Evolutionary conservation across 2,797 vertebrate genomes (phyloP).

Genomic region (Thunnus albacares): DNA sequence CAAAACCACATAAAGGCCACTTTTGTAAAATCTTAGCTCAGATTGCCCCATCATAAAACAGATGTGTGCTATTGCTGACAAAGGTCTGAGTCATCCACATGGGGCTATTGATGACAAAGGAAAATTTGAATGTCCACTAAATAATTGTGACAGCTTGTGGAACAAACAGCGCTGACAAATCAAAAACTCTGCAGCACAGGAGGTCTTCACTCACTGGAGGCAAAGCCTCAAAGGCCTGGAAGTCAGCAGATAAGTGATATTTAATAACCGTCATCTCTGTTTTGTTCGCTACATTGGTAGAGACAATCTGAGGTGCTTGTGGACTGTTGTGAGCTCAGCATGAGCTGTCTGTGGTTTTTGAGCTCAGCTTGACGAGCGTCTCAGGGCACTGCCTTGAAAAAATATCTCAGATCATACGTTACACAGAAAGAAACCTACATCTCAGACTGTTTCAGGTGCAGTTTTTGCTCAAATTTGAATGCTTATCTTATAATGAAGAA

Average conservation of each 20-base stretch:
- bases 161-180: slow-evolving; percentile 68
- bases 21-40: slow-evolving; percentile 48
- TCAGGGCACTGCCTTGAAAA: slow-evolving; percentile 58
- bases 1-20: slow-evolving; percentile 39
- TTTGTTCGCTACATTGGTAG: slow-evolving; percentile 54
- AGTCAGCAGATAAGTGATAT: slow-evolving; percentile 77
- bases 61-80: slow-evolving; percentile 54
- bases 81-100: slow-evolving; percentile 69
- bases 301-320: slow-evolving; percentile 69
- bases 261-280: slow-evolving; percentile 71
- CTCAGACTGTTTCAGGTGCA: neutral
- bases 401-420: slow-evolving; percentile 46
- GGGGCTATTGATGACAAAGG: slow-evolving; percentile 65
- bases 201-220: slow-evolving; percentile 49
- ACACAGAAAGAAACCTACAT: slow-evolving; percentile 31
- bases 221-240: slow-evolving; percentile 55
- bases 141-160: slow-evolving; percentile 68
- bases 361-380: slow-evolving; percentile 62
- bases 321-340: slow-evolving; percentile 61
- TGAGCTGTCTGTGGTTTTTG: slow-evolving; percentile 64
- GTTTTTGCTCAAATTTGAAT: slow-evolving; percentile 7
- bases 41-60: slow-evolving; percentile 38
- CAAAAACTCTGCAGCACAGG: slow-evolving; percentile 44
- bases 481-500: slow-evolving; percentile 8
- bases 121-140: slow-evolving; percentile 65